Evolutionary conservation across 2,888 invertebrate genomes (phyloP), one percentile per base, ranked within the genome.

Genomic region (Euphydryas editha): DNA sequence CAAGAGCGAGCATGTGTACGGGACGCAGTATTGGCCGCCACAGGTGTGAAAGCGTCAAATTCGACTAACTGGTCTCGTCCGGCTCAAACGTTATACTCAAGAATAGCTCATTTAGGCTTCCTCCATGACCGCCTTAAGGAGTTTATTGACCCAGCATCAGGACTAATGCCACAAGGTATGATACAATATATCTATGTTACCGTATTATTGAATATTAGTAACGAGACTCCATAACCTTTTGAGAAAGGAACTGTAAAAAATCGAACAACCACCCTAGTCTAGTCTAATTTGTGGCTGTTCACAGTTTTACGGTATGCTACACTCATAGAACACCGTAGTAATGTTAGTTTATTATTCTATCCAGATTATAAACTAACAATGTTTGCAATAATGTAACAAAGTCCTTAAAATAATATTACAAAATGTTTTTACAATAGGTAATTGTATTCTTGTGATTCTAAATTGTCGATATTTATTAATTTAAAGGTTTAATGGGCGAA

Each of bases 101-200:
- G 97, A 56, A 92, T 99, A 49, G 95, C 97, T 0, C 98, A 98
- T 79, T 94, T 98, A 59, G 98, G 99, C 57, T 97, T 95, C 90
- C 90, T 96, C 70, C 97, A 98, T 83, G 97, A 96, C 81, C 94
- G 96, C 74, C 94, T 99, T 8, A 95, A 96, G 76, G 95, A 95
- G 75, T 97, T 96, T 77, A 95, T 97, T 62, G 96, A 97, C 75
- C 94, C 95, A 55, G 93, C 95, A 58, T 96, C 95, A 61, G 95
- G 95, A 10, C 86, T 93, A 8, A 94, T 93, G 86, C 94, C 94
- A 1, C 92, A 94, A 76, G 93, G 93, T 93, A 73, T 15, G 49
- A 21, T 20, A 49, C 13, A 54, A 54, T 30, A 54, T 20, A 30
- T 15, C 39, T 46, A 46, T 46, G n/a, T n/a, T n/a, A n/a, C n/a